Conservation (phyloP, 2,113 vertebrate genomes). For the Eptesicus fuscus region DNA sequence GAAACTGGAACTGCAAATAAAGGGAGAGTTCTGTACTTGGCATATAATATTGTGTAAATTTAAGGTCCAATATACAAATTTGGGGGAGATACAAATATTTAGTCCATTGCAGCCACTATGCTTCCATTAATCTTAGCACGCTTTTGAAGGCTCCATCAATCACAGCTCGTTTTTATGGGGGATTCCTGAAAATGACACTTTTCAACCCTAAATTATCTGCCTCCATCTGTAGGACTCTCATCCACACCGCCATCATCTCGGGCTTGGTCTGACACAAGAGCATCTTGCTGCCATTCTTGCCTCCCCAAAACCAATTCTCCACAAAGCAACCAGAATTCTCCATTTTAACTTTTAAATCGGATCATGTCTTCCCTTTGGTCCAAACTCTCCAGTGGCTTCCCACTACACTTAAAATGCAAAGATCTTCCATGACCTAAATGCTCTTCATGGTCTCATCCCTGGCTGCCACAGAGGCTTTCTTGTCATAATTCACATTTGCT, state of each 20-base stretch:
- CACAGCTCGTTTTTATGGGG: neutral
- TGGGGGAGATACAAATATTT: neutral
- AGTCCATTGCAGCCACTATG: neutral
- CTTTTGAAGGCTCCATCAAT: neutral
- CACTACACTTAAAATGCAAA: neutral
- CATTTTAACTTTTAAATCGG: neutral
- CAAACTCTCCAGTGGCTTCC: neutral
- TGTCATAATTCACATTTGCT: neutral
- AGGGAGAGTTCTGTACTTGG: neutral
- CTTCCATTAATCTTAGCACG: neutral
- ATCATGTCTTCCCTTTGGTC: neutral
- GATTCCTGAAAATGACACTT: neutral
- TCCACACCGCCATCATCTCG: neutral
- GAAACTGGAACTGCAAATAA: neutral
- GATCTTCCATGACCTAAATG: neutral
- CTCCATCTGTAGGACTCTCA: neutral
- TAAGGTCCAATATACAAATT: neutral
- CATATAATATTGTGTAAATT: neutral
- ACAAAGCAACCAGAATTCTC: neutral
- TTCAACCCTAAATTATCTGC: too few species aligned
- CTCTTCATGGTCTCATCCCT: rapidly evolving
- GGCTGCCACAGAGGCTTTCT: neutral
- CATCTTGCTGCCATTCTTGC: neutral
- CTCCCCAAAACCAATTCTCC: neutral
- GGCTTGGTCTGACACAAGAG: neutral